A percentile compares a stretch with the other conserved stretches of the same genome.
phyloP scores from a whole-genome alignment of 1,140 invertebrate species.

The Mycetomoellerius zeteki region DNA sequence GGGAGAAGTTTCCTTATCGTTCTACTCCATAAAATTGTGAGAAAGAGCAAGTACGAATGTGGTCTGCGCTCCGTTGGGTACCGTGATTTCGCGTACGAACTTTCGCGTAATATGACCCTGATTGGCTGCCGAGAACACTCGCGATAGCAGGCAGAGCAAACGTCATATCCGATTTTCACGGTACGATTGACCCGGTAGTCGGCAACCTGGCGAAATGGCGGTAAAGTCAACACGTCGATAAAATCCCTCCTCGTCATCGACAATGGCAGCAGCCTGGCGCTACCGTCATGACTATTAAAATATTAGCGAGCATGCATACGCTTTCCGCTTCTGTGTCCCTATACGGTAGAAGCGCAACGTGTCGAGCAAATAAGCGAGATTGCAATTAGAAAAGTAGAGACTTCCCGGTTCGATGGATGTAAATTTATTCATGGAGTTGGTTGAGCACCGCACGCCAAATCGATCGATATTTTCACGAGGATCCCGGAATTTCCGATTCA shows the following conservation, averaged over 20 bases:
- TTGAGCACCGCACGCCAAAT: conserved; percentile 4
- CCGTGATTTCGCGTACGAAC: conserved; percentile 41
- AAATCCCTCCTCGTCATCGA: conserved; percentile 54
- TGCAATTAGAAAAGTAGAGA: conserved; percentile 64
- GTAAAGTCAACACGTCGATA: conserved; percentile 70
- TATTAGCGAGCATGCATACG: conserved; percentile 39
- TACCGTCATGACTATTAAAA: conserved; percentile 57
- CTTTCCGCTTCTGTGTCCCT: conserved; percentile 2
- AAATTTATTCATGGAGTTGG: conserved; percentile 63
- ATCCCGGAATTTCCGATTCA: conserved; percentile 40
- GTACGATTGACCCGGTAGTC: conserved; percentile 69
- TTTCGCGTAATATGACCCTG: conserved; percentile 53
- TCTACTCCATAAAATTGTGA: background rate
- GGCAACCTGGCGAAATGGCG: conserved; percentile 60
- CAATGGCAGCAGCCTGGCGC: conserved; percentile 31
- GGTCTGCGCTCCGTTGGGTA: background rate
- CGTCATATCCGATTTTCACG: conserved; percentile 69
- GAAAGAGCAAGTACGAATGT: background rate
- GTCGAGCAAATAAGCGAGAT: conserved; percentile 55
- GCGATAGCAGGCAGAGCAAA: conserved; percentile 57
- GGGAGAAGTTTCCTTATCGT: background rate
- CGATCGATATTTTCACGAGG: conserved; percentile 41
- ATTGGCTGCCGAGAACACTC: conserved; percentile 52
- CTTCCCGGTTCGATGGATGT: conserved; percentile 62
- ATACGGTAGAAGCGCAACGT: conserved; percentile 19